These are phyloP conservation scores for Proterorhinus semilunaris DNA, from an alignment of 2,113 vertebrate genomes.

Conservation along the genomic window DNA sequence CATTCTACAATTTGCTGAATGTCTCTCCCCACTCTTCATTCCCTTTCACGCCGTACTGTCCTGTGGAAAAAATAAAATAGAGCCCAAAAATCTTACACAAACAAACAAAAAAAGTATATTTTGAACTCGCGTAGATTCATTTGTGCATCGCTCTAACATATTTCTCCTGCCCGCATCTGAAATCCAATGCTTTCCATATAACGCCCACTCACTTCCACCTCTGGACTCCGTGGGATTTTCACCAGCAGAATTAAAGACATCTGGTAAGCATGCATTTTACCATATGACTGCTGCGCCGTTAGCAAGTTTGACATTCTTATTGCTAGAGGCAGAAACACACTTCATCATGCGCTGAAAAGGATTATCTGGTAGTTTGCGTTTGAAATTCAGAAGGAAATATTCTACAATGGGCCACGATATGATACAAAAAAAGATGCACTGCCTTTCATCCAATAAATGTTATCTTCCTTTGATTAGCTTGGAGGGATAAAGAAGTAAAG, in stretches of 20 bases:
- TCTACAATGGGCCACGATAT: not conserved
- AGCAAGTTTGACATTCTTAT: not conserved
- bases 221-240: constrained; percentile 8
- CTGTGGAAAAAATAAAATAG: no score
- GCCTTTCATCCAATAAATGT: not conserved
- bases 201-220: not conserved
- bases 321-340: not conserved
- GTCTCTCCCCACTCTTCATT: no score
- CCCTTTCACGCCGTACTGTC: no score
- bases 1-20: no score
- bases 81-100: not conserved
- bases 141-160: not conserved
- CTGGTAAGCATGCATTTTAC: not conserved
- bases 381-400: not conserved
- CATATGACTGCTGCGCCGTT: not conserved
- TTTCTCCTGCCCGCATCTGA: constrained; percentile 7
- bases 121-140: not conserved
- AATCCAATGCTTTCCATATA: constrained; percentile 12
- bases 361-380: not conserved
- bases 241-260: not conserved
- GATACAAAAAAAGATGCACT: not conserved
- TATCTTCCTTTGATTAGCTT: no score
- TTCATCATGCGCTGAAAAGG: not conserved
- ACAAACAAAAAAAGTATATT: not conserved
- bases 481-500: no score